These are phyloP conservation scores for Nephrotoma guestfalica DNA, from an alignment of 2,888 invertebrate species.

Conservation along the genomic window DNA sequence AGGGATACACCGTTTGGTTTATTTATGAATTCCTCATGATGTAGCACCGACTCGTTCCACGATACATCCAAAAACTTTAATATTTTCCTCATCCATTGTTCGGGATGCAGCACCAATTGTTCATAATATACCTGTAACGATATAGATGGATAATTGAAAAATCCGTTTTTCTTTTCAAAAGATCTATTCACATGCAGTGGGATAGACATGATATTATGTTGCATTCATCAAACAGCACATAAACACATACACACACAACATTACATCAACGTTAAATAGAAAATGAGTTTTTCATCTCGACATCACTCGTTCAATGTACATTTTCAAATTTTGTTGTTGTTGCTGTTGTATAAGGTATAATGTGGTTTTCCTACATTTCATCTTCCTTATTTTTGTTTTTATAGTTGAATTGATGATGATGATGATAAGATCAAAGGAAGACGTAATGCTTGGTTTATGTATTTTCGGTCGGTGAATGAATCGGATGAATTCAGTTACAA, in stretches of 20 bases:
- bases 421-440: neutral
- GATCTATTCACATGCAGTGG: neutral
- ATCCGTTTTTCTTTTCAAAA: neutral
- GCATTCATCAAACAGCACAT: neutral
- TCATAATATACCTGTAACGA: constrained; percentile 80
- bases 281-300: neutral
- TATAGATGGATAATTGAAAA: neutral
- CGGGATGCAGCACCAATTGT: constrained; percentile 89
- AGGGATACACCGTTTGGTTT: constrained; percentile 87
- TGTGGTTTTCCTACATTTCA: neutral
- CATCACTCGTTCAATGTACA: neutral
- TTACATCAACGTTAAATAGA: neutral
- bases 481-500: neutral
- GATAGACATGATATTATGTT: neutral
- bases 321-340: neutral
- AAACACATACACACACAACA: neutral
- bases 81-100: constrained; percentile 74
- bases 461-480: neutral
- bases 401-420: neutral
- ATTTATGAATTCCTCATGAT: constrained; percentile 95
- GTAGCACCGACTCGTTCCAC: constrained; percentile 91
- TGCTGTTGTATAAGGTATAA: neutral
- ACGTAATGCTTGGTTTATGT: neutral
- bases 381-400: neutral
- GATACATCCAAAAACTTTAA: constrained; percentile 78